phyloP scores from a whole-genome alignment of 2,113 vertebrate species.

The Varanus salvator region DNA sequence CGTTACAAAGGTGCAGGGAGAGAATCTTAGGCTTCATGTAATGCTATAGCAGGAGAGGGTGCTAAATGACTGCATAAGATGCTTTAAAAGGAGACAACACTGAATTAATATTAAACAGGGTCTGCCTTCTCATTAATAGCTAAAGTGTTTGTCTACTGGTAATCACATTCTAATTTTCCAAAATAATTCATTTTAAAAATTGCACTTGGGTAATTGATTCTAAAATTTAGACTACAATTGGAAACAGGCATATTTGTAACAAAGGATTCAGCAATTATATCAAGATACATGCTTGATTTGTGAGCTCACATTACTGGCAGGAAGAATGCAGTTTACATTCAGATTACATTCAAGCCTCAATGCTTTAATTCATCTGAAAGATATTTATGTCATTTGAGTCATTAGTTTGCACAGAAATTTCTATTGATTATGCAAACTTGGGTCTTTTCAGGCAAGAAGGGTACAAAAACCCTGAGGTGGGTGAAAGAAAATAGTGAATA shows the following conservation, averaged over 20 bases:
- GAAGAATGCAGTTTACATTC: not conserved
- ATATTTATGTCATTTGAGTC: not conserved
- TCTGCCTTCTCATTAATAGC: constrained; percentile 18
- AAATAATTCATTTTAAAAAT: constrained; percentile 2
- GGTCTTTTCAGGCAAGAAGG: not conserved
- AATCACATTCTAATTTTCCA: constrained; percentile 25
- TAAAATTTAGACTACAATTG: not conserved
- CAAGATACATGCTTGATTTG: not conserved
- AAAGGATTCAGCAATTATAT: constrained; percentile 4
- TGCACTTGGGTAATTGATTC: constrained; percentile 7
- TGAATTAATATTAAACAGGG: constrained; percentile 26
- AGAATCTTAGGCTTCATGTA: not conserved
- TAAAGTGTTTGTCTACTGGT: constrained; percentile 21
- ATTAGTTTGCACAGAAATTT: not conserved
- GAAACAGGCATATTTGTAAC: not conserved
- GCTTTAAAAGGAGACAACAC: not conserved
- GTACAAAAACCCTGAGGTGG: not conserved
- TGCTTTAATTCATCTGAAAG: constrained; percentile 14
- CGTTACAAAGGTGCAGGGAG: not conserved
- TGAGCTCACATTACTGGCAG: not conserved
- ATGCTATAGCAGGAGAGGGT: not conserved
- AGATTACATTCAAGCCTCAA: constrained; percentile 1
- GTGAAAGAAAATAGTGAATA: not conserved
- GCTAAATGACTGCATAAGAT: not conserved
- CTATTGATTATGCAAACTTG: not conserved